phyloP scores from a whole-genome alignment of 2,797 vertebrate species.

The Microhierax caerulescens region DNA sequence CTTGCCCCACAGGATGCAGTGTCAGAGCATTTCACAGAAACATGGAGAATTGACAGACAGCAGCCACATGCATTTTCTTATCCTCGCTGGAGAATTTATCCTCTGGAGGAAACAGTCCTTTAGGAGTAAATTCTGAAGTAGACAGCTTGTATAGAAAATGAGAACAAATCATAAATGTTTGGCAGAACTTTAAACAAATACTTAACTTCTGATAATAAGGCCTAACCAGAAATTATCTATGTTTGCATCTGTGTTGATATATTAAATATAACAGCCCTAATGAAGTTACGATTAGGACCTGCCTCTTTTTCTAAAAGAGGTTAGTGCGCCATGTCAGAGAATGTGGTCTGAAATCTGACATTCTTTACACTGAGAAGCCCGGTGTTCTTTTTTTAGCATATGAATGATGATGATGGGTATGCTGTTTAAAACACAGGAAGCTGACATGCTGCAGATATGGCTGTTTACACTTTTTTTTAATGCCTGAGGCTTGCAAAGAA shows the following conservation, averaged over 20 bases:
- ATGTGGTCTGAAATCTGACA: background rate
- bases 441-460: background rate
- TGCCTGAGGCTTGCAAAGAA: background rate
- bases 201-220: background rate
- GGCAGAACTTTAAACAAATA: background rate
- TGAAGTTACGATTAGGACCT: background rate
- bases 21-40: background rate
- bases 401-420: background rate
- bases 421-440: background rate
- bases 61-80: background rate
- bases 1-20: background rate
- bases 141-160: background rate
- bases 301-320: background rate
- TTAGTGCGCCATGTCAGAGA: background rate
- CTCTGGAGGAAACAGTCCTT: background rate
- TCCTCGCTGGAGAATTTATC: background rate
- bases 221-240: background rate
- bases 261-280: background rate
- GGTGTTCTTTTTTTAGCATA: background rate
- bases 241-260: background rate
- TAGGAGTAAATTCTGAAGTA: background rate
- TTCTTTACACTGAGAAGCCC: background rate
- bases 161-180: background rate
- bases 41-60: accelerated
- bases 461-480: background rate